Conservation (phyloP, 2,113 vertebrate species). For the Muntiacus muntjak region DNA sequence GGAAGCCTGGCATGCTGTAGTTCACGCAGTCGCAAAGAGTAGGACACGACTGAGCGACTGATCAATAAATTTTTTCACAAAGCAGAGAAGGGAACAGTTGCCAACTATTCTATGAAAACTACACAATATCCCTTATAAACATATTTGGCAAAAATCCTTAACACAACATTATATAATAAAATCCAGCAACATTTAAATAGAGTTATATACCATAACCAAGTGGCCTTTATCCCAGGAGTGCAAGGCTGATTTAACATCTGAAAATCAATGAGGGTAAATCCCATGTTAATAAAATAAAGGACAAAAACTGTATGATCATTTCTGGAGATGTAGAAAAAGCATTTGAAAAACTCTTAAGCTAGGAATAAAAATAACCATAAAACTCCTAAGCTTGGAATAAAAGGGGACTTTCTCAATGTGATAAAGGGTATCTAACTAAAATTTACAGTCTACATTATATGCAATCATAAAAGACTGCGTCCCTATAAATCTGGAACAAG, state of each 20-base stretch:
- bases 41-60: background rate
- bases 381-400: background rate
- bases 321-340: background rate
- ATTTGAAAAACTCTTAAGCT: background rate
- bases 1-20: background rate
- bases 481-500: background rate
- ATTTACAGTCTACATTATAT: background rate
- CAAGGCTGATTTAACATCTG: background rate
- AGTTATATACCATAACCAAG: background rate
- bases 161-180: background rate
- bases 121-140: background rate
- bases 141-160: background rate
- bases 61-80: background rate
- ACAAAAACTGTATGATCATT: background rate
- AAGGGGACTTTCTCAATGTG: background rate
- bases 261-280: background rate
- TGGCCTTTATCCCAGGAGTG: background rate
- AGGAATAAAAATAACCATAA: background rate
- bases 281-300: background rate
- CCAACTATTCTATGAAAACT: background rate
- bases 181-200: background rate
- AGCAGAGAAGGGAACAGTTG: background rate
- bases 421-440: background rate
- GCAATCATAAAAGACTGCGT: background rate
- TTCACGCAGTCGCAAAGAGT: background rate